phyloP scores from a whole-genome alignment of 2,888 invertebrate genomes.

The Ochropacha duplaris region DNA sequence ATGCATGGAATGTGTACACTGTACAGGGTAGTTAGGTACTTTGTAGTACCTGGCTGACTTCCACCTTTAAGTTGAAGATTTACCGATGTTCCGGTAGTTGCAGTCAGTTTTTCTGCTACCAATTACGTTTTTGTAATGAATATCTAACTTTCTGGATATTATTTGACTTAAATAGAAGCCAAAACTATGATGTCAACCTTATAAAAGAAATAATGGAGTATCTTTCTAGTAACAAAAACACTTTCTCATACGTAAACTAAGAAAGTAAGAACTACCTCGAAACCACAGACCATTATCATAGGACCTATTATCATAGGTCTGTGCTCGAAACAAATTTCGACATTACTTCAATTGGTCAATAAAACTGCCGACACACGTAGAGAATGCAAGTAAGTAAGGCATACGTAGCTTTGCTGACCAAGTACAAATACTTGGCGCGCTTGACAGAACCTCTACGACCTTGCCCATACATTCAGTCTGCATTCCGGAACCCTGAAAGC shows the following conservation, averaged over 20 bases:
- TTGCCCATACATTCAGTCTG: constrained; percentile 29
- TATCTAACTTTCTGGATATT: neutral
- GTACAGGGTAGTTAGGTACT: too few relatives aligned
- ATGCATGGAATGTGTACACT: too few relatives aligned
- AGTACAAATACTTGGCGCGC: constrained; percentile 21
- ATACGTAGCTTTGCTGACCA: constrained; percentile 17
- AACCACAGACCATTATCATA: too few relatives aligned
- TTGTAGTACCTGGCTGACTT: too few relatives aligned
- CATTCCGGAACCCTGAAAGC: constrained; percentile 19
- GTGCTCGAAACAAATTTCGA: neutral
- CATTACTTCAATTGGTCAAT: constrained; percentile 1
- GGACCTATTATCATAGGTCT: too few relatives aligned
- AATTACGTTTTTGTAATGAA: too few relatives aligned
- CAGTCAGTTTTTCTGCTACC: too few relatives aligned
- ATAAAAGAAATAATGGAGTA: neutral
- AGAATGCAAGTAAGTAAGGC: constrained; percentile 17
- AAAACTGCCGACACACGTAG: constrained; percentile 1
- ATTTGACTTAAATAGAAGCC: neutral
- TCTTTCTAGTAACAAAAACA: neutral
- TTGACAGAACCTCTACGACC: constrained; percentile 19
- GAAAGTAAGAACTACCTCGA: neutral
- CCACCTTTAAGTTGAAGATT: too few relatives aligned
- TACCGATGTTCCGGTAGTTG: too few relatives aligned
- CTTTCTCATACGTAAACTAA: neutral
- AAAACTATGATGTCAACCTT: neutral